Evolutionary conservation across 2,797 vertebrate species (phyloP).

Genomic region (Acestrorhynchus altus): DNA sequence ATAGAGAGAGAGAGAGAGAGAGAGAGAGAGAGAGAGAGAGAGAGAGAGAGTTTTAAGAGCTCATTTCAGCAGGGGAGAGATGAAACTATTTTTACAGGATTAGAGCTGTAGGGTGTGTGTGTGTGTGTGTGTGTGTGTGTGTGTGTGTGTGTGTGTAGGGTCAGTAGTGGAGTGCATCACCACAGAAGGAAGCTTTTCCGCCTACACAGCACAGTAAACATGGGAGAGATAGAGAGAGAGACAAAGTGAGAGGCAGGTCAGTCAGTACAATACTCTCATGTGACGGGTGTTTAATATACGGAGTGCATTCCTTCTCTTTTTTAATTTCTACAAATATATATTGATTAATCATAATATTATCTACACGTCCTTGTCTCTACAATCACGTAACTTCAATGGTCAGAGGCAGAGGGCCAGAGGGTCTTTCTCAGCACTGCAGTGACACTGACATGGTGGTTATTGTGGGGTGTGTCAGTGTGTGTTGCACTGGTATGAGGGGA

Average conservation of each 20-base stretch:
- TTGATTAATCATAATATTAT: background rate
- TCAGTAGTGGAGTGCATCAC: constrained; percentile 52
- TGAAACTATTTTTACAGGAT: background rate
- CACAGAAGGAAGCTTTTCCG: constrained; percentile 64
- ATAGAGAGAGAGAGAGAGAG: no score
- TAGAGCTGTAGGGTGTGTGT: background rate
- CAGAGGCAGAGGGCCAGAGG: no score
- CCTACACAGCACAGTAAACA: constrained; percentile 56
- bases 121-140: background rate
- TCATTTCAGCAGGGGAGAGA: background rate
- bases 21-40: no score
- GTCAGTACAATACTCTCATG: background rate
- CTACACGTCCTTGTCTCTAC: no score
- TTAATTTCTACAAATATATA: constrained; percentile 8
- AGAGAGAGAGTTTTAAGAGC: no score
- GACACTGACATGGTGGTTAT: no score
- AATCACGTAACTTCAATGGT: no score
- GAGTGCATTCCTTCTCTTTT: constrained; percentile 1
- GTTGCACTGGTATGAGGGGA: no score
- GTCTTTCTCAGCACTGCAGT: no score
- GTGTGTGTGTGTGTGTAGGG: constrained; percentile 21
- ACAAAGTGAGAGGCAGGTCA: constrained; percentile 48
- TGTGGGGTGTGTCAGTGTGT: no score
- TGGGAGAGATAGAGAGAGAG: constrained; percentile 19
- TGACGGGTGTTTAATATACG: background rate